phyloP scores from a whole-genome alignment of 2,113 vertebrate species.

The Sceloporus tristichus region DNA sequence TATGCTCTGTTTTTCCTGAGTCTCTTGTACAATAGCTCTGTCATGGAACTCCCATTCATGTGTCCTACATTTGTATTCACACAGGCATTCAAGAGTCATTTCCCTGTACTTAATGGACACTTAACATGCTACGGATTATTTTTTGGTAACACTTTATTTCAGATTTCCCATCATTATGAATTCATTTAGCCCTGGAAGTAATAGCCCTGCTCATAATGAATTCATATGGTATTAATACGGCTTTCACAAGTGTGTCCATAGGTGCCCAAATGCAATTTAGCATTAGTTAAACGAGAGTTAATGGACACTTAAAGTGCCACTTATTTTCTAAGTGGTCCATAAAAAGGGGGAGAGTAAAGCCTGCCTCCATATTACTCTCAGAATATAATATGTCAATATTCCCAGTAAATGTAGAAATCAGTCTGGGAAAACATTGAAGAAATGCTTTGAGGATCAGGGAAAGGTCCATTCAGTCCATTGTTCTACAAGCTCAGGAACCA shows the following conservation, averaged over 20 bases:
- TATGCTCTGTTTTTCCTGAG: background rate
- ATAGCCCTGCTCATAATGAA: conserved; percentile 54
- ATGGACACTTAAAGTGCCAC: conserved; percentile 67
- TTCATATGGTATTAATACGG: conserved; percentile 56
- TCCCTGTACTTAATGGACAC: conserved; percentile 45
- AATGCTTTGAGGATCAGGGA: background rate
- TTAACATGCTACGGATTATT: conserved; percentile 55
- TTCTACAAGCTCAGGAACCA: background rate
- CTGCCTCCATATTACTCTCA: conserved; percentile 50
- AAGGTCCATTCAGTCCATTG: background rate
- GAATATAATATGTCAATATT: conserved; percentile 38
- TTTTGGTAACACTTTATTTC: conserved; percentile 68
- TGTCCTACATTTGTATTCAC: conserved; percentile 48
- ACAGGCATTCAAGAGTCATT: conserved; percentile 35
- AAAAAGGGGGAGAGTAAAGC: conserved; percentile 48
- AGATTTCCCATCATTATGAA: conserved; percentile 59
- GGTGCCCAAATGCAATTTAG: conserved; percentile 66
- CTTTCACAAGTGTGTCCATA: conserved; percentile 51
- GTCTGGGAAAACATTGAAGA: background rate
- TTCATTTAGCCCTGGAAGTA: conserved; percentile 60
- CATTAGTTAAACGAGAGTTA: conserved; percentile 70
- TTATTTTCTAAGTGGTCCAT: conserved; percentile 71
- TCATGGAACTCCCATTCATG: background rate
- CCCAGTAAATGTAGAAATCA: conserved; percentile 20
- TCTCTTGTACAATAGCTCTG: background rate